Evolutionary conservation across 2,113 vertebrate genomes (phyloP).

Genomic region (Pterocles burchelli): DNA sequence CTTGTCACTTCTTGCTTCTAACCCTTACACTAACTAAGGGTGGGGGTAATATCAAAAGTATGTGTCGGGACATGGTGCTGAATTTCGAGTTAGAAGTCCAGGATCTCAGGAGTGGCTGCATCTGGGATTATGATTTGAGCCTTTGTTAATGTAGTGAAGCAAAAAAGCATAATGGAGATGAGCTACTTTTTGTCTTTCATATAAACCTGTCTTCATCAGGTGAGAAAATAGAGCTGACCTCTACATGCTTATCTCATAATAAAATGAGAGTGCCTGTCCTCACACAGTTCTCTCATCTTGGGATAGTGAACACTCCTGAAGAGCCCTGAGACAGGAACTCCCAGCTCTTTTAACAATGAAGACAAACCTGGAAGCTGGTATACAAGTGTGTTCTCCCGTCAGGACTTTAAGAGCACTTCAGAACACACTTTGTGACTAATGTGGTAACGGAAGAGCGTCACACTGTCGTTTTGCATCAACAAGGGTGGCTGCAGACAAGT

Average conservation of each 20-base stretch:
- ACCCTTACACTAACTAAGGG: not conserved
- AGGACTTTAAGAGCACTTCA: conserved; percentile 4
- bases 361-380: not conserved
- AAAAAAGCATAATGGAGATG: not conserved
- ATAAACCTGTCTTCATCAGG: not conserved
- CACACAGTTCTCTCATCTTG: fast-evolving
- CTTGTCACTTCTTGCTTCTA: not conserved
- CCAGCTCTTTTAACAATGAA: not conserved
- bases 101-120: not conserved
- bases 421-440: not conserved
- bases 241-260: fast-evolving
- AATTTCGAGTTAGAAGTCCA: not conserved
- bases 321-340: not conserved
- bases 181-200: not conserved
- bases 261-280: not conserved
- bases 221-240: not conserved
- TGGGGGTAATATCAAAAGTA: not conserved
- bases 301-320: not conserved
- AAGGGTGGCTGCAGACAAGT: not conserved
- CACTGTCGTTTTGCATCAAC: not conserved
- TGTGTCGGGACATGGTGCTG: not conserved
- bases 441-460: not conserved
- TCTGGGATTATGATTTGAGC: not conserved
- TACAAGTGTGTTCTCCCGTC: not conserved
- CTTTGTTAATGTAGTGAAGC: not conserved